Conservation (phyloP, 92 coral and sea anemone species). For the Desmophyllum pertusum region DNA sequence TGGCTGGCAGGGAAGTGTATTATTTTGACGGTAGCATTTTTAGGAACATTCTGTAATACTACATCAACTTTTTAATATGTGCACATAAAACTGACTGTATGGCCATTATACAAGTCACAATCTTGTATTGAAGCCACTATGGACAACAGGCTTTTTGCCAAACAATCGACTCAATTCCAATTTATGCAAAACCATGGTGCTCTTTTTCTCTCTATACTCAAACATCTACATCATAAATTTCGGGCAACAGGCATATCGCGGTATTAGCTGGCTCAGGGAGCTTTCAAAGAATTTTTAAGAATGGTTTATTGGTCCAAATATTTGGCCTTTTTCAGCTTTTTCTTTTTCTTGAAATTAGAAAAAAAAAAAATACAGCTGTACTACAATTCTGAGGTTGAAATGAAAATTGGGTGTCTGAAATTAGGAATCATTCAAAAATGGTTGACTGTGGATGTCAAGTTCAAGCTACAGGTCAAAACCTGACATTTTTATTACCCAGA, state of each 20-base stretch:
- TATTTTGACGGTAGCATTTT: conserved; percentile 6
- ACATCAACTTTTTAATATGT: neutral
- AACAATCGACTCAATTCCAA: conserved; percentile 13
- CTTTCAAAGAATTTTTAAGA: neutral
- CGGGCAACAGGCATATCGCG: neutral
- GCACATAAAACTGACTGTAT: neutral
- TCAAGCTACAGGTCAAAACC: neutral
- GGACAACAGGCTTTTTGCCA: neutral
- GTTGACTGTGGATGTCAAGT: neutral
- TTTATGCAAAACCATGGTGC: conserved; percentile 14
- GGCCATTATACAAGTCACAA: neutral
- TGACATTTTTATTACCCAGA: conserved; percentile 1
- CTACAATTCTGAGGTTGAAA: conserved; percentile 2
- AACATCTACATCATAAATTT: neutral
- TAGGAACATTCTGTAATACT: too few species aligned
- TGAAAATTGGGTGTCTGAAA: conserved; percentile 10
- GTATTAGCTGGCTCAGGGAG: neutral
- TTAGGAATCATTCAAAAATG: neutral
- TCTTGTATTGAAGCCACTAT: conserved; percentile 7
- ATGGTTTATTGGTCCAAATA: neutral
- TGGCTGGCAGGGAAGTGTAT: neutral
- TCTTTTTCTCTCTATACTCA: neutral
- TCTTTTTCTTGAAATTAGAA: neutral
- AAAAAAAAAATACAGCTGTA: neutral
- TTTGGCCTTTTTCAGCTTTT: conserved; percentile 1